These are phyloP conservation scores for Caiman crocodilus DNA, from an alignment of 2,797 vertebrate genomes.

Conservation along the genomic window DNA sequence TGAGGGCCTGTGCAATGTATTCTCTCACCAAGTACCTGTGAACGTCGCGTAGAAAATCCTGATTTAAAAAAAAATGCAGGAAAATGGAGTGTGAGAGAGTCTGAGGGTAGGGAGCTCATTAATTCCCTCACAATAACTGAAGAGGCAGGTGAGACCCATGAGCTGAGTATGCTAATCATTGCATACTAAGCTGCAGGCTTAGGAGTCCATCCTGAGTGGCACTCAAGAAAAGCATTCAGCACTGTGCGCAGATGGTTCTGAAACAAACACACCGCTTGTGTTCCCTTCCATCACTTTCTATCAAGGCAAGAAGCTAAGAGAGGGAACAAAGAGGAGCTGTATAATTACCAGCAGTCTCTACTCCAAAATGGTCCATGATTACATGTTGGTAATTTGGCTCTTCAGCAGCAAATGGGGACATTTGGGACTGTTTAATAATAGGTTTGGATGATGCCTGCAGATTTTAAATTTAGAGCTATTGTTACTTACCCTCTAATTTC, in stretches of 20 bases:
- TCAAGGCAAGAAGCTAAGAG: rapidly evolving
- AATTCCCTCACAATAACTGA: not conserved
- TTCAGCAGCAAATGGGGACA: not conserved
- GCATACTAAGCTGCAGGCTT: rapidly evolving
- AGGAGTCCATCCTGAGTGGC: not conserved
- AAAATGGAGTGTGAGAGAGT: not conserved
- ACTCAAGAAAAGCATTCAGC: not conserved
- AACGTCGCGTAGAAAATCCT: slow-evolving; percentile 83
- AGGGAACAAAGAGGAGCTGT: not conserved
- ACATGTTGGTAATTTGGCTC: not conserved
- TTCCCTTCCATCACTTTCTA: not conserved
- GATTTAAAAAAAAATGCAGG: not conserved
- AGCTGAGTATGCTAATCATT: not conserved
- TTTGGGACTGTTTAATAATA: not conserved
- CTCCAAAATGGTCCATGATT: not conserved
- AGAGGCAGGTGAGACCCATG: rapidly evolving
- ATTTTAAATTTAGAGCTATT: not conserved
- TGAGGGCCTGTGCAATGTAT: slow-evolving; percentile 88
- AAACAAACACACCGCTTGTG: rapidly evolving
- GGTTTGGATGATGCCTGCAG: not conserved
- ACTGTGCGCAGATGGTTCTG: not conserved
- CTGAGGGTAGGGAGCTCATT: not conserved
- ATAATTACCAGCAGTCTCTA: not conserved
- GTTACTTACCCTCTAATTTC: not conserved
- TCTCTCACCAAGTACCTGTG: slow-evolving; percentile 86